These are phyloP conservation scores for Hiodon alosoides DNA, from an alignment of 2,113 vertebrate species.

Conservation along the genomic window DNA sequence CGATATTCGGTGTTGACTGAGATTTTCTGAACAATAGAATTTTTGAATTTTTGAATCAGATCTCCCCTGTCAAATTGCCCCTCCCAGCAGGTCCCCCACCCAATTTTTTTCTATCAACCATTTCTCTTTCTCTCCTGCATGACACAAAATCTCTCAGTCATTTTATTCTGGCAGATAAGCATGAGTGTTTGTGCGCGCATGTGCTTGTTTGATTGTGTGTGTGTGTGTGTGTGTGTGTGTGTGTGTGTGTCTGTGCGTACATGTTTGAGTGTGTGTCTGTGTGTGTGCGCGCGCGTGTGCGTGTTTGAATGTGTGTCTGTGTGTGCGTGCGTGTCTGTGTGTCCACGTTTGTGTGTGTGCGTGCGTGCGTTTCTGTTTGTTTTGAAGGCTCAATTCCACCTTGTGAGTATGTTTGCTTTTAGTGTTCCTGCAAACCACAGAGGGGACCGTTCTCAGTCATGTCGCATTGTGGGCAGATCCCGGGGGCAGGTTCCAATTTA, in stretches of 20 bases:
- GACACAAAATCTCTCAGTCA: neutral
- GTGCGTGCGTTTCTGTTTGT: neutral
- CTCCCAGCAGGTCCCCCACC: neutral
- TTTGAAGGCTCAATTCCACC: neutral
- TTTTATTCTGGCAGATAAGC: neutral
- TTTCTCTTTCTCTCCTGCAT: neutral
- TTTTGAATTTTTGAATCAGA: neutral
- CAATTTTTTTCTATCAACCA: neutral
- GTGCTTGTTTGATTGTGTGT: neutral
- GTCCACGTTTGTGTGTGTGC: neutral
- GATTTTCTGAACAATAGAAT: constrained; percentile 12
- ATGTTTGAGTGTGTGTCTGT: neutral
- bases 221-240: neutral
- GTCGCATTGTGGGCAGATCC: constrained; percentile 15
- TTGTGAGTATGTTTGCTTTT: constrained; percentile 6
- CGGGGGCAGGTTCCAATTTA: constrained; percentile 6
- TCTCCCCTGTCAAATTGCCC: neutral
- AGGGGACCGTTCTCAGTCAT: neutral
- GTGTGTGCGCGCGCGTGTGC: neutral
- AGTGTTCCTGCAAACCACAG: neutral
- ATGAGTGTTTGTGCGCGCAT: neutral
- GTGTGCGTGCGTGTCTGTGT: constrained; percentile 8
- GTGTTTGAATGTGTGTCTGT: neutral
- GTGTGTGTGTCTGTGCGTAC: neutral
- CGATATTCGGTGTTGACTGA: constrained; percentile 12